These are phyloP conservation scores for Cetonia aurata DNA, from an alignment of 2,888 invertebrate species.

Conservation along the genomic window DNA sequence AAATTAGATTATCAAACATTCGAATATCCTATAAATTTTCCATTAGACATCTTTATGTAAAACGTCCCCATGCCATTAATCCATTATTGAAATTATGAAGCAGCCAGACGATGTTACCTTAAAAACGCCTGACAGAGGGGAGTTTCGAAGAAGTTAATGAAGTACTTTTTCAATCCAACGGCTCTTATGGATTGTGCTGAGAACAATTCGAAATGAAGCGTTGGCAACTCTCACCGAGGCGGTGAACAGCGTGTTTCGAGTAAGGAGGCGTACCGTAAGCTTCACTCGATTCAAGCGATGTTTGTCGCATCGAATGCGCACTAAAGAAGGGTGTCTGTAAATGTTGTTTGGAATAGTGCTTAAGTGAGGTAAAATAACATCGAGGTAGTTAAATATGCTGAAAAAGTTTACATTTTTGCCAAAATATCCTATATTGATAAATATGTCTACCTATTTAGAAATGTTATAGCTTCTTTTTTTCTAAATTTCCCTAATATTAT, in stretches of 20 bases:
- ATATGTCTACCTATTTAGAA: no score
- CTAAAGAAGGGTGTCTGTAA: neutral
- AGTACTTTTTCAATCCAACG: slow-evolving; percentile 7
- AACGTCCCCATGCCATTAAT: neutral
- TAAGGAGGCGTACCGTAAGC: neutral
- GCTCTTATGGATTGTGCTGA: neutral
- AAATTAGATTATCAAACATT: no score
- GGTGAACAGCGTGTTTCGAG: neutral
- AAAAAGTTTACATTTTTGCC: no score
- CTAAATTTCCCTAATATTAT: no score
- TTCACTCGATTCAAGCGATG: neutral
- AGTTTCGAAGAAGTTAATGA: slow-evolving; percentile 14
- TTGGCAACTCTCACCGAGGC: neutral
- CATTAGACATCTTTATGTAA: neutral
- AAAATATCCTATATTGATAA: no score
- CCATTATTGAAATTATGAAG: slow-evolving; percentile 12
- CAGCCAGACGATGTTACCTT: slow-evolving; percentile 3
- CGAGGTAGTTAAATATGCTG: no score
- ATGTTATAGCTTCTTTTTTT: no score
- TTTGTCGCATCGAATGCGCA: slow-evolving; percentile 1
- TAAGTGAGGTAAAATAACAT: neutral
- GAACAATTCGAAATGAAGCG: slow-evolving; percentile 5
- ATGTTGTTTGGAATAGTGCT: neutral
- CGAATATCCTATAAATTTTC: neutral
- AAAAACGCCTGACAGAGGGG: neutral